Evolutionary conservation across 1,140 invertebrate species (phyloP).

Genomic region (Gryon sp.): DNA sequence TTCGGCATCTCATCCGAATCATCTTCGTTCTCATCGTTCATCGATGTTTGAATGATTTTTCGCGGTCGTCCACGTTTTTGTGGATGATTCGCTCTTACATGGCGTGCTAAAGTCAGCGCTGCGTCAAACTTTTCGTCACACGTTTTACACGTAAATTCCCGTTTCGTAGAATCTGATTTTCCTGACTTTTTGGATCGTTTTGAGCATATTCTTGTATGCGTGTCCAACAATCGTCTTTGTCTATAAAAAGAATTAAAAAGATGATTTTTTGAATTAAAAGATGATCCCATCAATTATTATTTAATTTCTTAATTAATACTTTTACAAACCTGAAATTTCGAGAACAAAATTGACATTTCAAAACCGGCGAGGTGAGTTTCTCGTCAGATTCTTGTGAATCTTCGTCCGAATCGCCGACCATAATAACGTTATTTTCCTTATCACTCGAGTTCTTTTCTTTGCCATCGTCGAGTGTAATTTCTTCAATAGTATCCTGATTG

Average conservation of each 20-base stretch:
- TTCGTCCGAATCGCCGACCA: slow-evolving; percentile 75
- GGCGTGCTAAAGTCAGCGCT: slow-evolving; percentile 73
- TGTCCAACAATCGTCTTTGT: slow-evolving; percentile 69
- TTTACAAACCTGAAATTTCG: slow-evolving; percentile 60
- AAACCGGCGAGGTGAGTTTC: slow-evolving; percentile 40
- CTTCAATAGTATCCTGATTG: slow-evolving; percentile 62
- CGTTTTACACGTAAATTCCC: slow-evolving; percentile 72
- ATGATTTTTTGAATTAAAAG: background rate
- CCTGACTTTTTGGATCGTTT: slow-evolving; percentile 58
- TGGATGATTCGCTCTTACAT: slow-evolving; percentile 70
- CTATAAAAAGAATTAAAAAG: slow-evolving; percentile 53
- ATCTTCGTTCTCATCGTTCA: slow-evolving; percentile 41
- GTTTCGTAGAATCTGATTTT: slow-evolving; percentile 34
- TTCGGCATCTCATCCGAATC: slow-evolving; percentile 15
- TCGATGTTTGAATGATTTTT: slow-evolving; percentile 42
- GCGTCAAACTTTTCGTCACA: slow-evolving; percentile 75
- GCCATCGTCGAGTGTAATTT: slow-evolving; percentile 73
- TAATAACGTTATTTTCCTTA: slow-evolving; percentile 78
- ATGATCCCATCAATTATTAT: no score
- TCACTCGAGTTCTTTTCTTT: slow-evolving; percentile 77
- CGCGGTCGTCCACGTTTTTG: slow-evolving; percentile 67
- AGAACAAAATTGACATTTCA: slow-evolving; percentile 68
- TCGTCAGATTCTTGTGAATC: slow-evolving; percentile 60
- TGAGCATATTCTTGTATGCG: slow-evolving; percentile 70
- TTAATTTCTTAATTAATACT: no score